Evolutionary conservation across 2,113 vertebrate species (phyloP).

Genomic region (Budorcas taxicolor): DNA sequence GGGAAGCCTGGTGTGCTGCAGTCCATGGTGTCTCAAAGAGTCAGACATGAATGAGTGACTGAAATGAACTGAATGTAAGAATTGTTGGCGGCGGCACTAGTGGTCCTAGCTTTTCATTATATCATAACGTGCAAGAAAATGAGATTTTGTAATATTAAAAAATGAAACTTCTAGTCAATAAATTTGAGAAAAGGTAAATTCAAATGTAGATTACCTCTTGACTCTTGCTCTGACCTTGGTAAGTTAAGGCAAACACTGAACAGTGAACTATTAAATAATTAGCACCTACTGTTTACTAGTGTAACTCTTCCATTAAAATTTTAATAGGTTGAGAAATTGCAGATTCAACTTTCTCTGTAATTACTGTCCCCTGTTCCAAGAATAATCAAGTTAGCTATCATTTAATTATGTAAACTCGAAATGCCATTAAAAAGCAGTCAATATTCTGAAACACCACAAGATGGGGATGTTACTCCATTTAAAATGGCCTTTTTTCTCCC

Average conservation of each 20-base stretch:
- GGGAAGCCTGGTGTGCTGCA: not conserved
- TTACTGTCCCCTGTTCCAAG: not conserved
- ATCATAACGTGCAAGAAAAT: not conserved
- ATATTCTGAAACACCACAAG: conserved; percentile 44
- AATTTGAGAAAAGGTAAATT: not conserved
- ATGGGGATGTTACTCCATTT: conserved; percentile 24
- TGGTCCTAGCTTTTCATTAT: not conserved
- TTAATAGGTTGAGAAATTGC: not conserved
- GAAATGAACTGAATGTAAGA: not conserved
- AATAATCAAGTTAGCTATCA: not conserved
- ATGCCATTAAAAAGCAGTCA: not conserved
- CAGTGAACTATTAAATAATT: not conserved
- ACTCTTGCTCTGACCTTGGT: not conserved
- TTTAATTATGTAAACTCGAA: not conserved
- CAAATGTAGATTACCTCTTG: not conserved
- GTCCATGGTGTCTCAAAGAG: not conserved
- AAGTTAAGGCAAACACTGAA: not conserved
- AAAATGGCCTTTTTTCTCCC: not conserved
- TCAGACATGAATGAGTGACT: not conserved
- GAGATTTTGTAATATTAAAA: not conserved
- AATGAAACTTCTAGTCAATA: not conserved
- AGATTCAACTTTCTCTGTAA: not conserved
- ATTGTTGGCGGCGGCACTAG: too few species aligned
- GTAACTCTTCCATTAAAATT: not conserved
- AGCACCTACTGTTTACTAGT: not conserved